Evolutionary conservation across 2,888 invertebrate species (phyloP).

Genomic region (Stomorhina lunata): DNA sequence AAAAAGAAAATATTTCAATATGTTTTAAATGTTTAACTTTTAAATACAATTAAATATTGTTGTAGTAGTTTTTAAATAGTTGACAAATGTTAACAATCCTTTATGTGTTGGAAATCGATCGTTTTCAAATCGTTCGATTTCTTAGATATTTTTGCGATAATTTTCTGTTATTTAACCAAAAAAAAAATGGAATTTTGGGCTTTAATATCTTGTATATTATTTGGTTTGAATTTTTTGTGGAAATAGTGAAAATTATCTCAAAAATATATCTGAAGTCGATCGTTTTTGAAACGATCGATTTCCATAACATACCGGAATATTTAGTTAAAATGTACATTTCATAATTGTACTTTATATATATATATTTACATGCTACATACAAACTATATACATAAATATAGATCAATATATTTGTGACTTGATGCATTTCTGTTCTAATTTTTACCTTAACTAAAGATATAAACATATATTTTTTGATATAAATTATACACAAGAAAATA

Average conservation of each 20-base stretch:
- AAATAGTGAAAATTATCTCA: no score
- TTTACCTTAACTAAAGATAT: neutral
- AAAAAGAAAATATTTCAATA: neutral
- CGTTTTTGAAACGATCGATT: no score
- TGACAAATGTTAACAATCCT: neutral
- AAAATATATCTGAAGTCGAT: no score
- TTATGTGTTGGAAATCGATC: no score
- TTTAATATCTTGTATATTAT: no score
- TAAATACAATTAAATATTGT: neutral
- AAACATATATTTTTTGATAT: constrained; percentile 48
- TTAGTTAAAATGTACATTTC: constrained; percentile 5
- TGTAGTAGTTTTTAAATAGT: neutral
- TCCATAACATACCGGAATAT: neutral
- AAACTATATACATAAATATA: constrained; percentile 8
- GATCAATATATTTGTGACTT: constrained; percentile 49
- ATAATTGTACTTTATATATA: neutral
- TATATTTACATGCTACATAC: neutral
- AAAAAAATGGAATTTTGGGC: no score
- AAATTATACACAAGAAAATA: constrained; percentile 21
- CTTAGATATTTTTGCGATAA: no score
- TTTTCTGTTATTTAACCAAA: no score
- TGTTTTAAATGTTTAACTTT: neutral
- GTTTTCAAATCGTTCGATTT: no score
- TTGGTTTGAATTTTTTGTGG: no score
- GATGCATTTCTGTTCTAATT: constrained; percentile 61